Evolutionary conservation across 2,888 invertebrate species (phyloP).

Genomic region (Anaspis maculata): DNA sequence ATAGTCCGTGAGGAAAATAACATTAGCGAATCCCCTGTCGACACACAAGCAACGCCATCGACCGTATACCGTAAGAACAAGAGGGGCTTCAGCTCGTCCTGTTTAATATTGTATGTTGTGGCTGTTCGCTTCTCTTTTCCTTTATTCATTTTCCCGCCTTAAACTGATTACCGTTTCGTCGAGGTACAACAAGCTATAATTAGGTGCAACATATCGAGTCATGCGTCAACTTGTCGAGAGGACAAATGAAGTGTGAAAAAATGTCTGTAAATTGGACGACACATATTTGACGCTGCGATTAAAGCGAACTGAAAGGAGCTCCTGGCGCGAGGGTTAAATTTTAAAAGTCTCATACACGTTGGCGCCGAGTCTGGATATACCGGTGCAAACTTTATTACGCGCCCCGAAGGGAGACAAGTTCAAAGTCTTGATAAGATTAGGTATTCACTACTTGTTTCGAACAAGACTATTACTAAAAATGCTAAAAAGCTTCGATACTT

Average conservation of each 20-base stretch:
- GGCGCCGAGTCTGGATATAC: background rate
- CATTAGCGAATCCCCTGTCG: conserved; percentile 26
- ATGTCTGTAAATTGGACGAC: too few relatives aligned
- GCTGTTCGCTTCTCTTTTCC: conserved; percentile 15
- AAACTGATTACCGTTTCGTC: conserved; percentile 31
- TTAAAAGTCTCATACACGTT: too few relatives aligned
- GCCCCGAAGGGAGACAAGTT: background rate
- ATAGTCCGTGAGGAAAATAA: conserved; percentile 36
- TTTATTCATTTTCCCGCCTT: conserved; percentile 32
- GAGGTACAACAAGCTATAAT: conserved; percentile 21
- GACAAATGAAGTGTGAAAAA: conserved; percentile 1
- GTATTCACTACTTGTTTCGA: conserved; percentile 40
- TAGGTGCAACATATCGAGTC: conserved; percentile 10
- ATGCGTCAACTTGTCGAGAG: conserved; percentile 7
- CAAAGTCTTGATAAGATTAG: conserved; percentile 22
- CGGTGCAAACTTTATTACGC: conserved; percentile 1
- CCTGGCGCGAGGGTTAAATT: too few relatives aligned
- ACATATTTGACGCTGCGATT: too few relatives aligned
- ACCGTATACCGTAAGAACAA: too few relatives aligned
- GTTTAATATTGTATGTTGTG: conserved; percentile 30
- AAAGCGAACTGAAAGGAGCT: too few relatives aligned
- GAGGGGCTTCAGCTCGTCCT: conserved; percentile 17
- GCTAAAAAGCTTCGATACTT: conserved; percentile 41
- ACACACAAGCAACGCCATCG: too few relatives aligned
- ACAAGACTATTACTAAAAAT: conserved; percentile 39